A percentile compares a stretch with the other conserved stretches of the same genome.
These are phyloP conservation scores for Liasis olivaceus DNA, from an alignment of 2,797 vertebrate genomes.

Conservation along the genomic window DNA sequence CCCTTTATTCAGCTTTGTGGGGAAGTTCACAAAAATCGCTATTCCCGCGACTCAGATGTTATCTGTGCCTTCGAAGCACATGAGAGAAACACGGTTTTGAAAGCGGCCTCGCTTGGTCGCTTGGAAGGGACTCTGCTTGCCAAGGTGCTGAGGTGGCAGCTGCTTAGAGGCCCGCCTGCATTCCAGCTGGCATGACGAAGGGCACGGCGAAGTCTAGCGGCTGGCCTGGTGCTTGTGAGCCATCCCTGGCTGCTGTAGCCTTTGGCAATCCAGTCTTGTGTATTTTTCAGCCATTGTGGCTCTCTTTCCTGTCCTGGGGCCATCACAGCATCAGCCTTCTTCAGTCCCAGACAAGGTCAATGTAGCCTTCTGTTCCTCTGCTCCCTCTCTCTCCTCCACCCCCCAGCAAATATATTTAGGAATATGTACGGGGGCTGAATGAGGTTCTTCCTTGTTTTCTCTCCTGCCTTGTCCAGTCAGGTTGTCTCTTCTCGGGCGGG, in stretches of 20 bases:
- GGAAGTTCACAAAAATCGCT: neutral
- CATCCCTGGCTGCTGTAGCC: neutral
- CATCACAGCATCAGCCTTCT: neutral
- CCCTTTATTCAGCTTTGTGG: no score
- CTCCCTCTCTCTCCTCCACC: neutral
- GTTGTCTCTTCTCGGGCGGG: constrained; percentile 1
- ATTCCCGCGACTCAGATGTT: neutral
- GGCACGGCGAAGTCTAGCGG: no score
- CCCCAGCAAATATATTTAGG: constrained; percentile 13
- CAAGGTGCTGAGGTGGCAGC: neutral
- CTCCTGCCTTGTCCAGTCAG: neutral
- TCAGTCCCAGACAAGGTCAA: accelerated
- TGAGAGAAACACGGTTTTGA: no score
- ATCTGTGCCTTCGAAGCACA: neutral
- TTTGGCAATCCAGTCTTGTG: neutral
- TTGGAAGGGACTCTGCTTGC: no score
- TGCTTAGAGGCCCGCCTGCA: neutral
- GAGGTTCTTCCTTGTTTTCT: neutral
- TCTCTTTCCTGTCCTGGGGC: no score
- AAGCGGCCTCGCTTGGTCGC: neutral
- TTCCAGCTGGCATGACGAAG: no score
- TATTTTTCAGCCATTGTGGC: no score
- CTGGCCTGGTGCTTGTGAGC: neutral
- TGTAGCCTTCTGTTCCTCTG: no score
- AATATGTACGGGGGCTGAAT: neutral